Evolutionary conservation across 2,888 invertebrate species (phyloP), one percentile per base, ranked within the genome.

Genomic region (Hecatera dysodea): DNA sequence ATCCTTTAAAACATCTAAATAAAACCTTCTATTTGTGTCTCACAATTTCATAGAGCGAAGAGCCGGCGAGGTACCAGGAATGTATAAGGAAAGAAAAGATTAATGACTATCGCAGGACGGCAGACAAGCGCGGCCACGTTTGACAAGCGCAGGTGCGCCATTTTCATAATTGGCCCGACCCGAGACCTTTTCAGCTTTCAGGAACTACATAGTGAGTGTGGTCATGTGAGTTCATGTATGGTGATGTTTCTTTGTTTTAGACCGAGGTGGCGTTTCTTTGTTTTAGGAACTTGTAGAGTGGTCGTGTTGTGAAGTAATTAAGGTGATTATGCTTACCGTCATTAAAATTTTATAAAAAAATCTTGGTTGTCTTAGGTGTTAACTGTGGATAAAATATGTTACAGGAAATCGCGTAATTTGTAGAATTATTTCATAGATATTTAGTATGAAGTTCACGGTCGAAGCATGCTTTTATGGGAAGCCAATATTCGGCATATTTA

Each of bases 141-240:
- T 94, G 96, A 95, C 95, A 94, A 93, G 95, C 93, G 93, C 96
- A 96, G 96, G 96, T 96, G 95, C 90, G 95, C 95, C 94, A 95
- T 94, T 95, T 96, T 95, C 95, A 95, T 96, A 95, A 95, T 95
- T 96, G 96, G 96, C 93, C 93, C 93, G 92, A 94, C 94, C 93
- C 88, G 89, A 90, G 93, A 93, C 94, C 93, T 94, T 94, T 95
- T 94, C 93, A 93, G 94, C 92, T 93, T 94, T 93, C 92, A 86
- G 80, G 83, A 86, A 87, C 82, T 84, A 55, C 12, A 53, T 48
- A 87, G 88, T 87, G 84, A 83, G 78, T 86, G 80, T 86, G 84
- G 87, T 87, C 86, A 87, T 85, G 85, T 78, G 83, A 68, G 73
- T 79, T 67, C 67, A 44, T 66, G 33, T 63, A 78, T 59, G 61